Evolutionary conservation across 2,113 vertebrate species (phyloP).

Genomic region (Oreochromis spilurus): DNA sequence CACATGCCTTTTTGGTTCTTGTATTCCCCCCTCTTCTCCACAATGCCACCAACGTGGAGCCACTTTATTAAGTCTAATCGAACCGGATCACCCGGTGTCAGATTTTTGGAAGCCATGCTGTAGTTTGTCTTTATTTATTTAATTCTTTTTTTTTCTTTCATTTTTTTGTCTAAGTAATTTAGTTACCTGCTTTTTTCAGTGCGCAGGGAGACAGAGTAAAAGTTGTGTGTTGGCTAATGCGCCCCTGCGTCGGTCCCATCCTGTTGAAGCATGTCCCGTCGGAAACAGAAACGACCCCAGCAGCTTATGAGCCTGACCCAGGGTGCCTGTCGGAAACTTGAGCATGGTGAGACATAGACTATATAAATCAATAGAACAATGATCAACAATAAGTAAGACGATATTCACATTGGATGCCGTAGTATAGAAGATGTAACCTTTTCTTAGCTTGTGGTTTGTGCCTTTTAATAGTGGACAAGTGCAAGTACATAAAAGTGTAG

Average conservation of each 20-base stretch:
- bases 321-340: constrained; percentile 56
- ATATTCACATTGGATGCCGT: neutral
- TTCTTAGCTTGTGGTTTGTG: neutral
- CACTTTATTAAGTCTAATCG: neutral
- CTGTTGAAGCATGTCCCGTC: constrained; percentile 68
- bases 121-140: neutral
- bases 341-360: constrained; percentile 65
- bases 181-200: constrained; percentile 50
- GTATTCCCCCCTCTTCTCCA: constrained; percentile 19
- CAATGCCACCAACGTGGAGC: constrained; percentile 38
- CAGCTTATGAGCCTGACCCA: constrained; percentile 66
- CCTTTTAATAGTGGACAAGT: neutral
- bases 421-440: neutral
- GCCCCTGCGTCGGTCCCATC: constrained; percentile 35
- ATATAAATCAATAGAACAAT: neutral
- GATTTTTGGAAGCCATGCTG: neutral
- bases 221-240: constrained; percentile 51
- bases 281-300: constrained; percentile 74
- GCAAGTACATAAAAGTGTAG: neutral
- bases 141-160: neutral
- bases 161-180: constrained; percentile 28
- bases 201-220: constrained; percentile 50
- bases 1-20: constrained; percentile 48
- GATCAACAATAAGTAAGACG: neutral
- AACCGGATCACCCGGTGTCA: neutral